Base-by-base conservation (phyloP, 2,797 vertebrate species). In the Megaceryle alcyon region DNA sequence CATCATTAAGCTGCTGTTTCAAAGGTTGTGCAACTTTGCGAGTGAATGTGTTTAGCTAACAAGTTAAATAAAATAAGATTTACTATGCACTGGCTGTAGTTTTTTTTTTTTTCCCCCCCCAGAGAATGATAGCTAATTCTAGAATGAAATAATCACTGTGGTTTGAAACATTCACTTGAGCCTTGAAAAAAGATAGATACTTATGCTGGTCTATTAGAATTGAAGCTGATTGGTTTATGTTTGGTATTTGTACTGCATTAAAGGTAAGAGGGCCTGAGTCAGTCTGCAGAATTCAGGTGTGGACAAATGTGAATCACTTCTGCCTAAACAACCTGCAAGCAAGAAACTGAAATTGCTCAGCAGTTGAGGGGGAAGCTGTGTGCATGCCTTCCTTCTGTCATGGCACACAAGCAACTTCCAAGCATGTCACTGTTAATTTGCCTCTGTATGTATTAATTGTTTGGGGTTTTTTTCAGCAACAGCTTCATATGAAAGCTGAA, bases 31-130 rank as follows among this genome's bases (percentile, higher is more conserved):
- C 33, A 75, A 35, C 43, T 88, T 87, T 35, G 63, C 63, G 23
- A 64, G 10, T 59, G 63, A 71, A 66, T 51, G 12, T 17, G 25
- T 31, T 51, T 83, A 82, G 35, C 10, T 37, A 86, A 13, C 35
- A 71, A 53, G 41, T 53, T 68, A 90, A 91, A 71, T 84, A 92
- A 94, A 94, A 72, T 83, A 20, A 39, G 33, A 43, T 75, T 81
- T 17, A 39, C 14, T 37, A 2, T 43, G 33, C 11, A 21, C 23
- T 75, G 46, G 53, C 10, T 84, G 25, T 39, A 71, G 43, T 31
- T 81, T 79, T 44, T 59, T 23, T 23, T 25, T 23, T 9, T 19
- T 29, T 16, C 26, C 79, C 31, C 64, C 94, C 84, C 31, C 35
- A 82, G 37, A 82, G 39, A 10, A 17, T n/a, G 37, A 14, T 66